Conservation (phyloP, 53 echinoderm and acorn worm species). For the Actinopyga echinites region DNA sequence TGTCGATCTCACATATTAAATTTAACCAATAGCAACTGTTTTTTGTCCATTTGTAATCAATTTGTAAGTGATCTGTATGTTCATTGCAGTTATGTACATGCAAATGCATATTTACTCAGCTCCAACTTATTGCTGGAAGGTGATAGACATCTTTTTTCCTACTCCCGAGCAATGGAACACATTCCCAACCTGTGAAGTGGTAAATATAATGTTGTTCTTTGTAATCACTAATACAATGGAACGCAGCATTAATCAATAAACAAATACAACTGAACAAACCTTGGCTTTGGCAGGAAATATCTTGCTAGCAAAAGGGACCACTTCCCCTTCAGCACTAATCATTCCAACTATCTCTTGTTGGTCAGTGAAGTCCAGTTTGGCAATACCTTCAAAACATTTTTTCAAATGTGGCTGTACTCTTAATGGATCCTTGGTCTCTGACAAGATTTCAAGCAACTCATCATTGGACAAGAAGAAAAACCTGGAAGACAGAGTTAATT, state of each 20-base stretch:
- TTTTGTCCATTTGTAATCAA: no score
- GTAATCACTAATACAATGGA: neutral
- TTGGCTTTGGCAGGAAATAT: slow-evolving; percentile 98
- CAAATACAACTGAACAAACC: slow-evolving; percentile 28
- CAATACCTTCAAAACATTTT: slow-evolving; percentile 99
- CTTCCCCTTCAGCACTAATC: slow-evolving; percentile 96
- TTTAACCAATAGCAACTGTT: no score
- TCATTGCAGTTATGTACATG: no score
- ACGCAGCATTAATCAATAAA: no score
- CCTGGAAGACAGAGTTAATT: slow-evolving; percentile 26
- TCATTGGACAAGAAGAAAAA: slow-evolving; percentile 99
- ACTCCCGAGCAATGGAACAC: no score
- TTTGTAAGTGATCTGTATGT: no score
- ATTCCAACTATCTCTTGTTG: slow-evolving; percentile 97
- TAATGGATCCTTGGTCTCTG: slow-evolving; percentile 96
- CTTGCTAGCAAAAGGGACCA: slow-evolving; percentile 84
- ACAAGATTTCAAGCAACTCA: slow-evolving; percentile 97
- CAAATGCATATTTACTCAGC: no score
- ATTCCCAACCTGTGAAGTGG: no score
- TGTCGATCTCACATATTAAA: no score
- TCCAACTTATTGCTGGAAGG: no score
- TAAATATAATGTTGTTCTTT: no score
- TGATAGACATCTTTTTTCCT: no score
- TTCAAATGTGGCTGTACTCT: slow-evolving; percentile 98
- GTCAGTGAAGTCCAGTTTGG: slow-evolving; percentile 94